phyloP scores from a whole-genome alignment of 2,113 vertebrate species.

The Bujurquina vittata region DNA sequence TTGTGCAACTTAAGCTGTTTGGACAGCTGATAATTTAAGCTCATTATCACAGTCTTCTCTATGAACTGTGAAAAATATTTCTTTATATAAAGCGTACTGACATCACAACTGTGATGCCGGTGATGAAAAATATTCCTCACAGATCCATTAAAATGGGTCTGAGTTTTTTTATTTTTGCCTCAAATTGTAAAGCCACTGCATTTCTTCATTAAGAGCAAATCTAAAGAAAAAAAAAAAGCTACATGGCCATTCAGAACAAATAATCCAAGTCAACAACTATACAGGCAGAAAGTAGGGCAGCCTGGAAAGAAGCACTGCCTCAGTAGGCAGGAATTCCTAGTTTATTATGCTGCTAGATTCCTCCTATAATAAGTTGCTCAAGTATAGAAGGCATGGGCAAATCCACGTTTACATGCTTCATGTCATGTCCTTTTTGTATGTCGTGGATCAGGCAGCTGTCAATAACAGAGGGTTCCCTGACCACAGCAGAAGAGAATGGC shows the following conservation, averaged over 20 bases:
- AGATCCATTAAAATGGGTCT: slow-evolving; percentile 28
- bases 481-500: slow-evolving; percentile 46
- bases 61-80: slow-evolving; percentile 26
- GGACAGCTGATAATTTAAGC: slow-evolving; percentile 39
- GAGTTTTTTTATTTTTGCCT: slow-evolving; percentile 22
- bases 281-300: slow-evolving; percentile 69
- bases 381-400: slow-evolving; percentile 45
- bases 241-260: slow-evolving; percentile 61
- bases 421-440: slow-evolving; percentile 48
- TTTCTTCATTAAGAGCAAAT: slow-evolving; percentile 44
- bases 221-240: slow-evolving; percentile 31
- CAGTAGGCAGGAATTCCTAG: slow-evolving; percentile 58
- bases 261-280: slow-evolving; percentile 67
- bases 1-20: slow-evolving; percentile 50
- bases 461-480: slow-evolving; percentile 49
- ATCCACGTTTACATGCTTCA: slow-evolving; percentile 50
- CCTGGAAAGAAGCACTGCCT: slow-evolving; percentile 49
- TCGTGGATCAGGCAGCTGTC: slow-evolving; percentile 55
- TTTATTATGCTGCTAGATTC: slow-evolving; percentile 54
- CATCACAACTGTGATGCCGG: slow-evolving; percentile 18
- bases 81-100: slow-evolving; percentile 23
- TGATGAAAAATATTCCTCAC: slow-evolving; percentile 42
- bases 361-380: slow-evolving; percentile 45
- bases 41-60: slow-evolving; percentile 43
- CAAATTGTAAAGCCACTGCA: slow-evolving; percentile 25